Conservation (phyloP, 1,140 invertebrate genomes). For the Drosophila navojoa region DNA sequence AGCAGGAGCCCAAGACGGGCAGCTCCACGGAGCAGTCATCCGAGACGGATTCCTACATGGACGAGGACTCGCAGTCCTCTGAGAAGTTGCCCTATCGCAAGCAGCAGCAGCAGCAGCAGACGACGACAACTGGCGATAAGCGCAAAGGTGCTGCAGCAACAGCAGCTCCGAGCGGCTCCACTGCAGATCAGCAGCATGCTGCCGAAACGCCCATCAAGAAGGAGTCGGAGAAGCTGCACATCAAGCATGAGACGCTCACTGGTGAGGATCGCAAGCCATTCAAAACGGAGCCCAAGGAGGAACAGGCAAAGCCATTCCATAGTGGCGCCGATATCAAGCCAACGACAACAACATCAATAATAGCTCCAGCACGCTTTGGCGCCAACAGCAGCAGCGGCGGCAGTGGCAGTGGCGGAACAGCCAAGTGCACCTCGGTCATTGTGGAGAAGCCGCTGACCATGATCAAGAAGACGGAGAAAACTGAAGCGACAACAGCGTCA, state of each 20-base stretch:
- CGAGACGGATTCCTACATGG: constrained; percentile 76
- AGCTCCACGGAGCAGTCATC: constrained; percentile 77
- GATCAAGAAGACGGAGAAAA: constrained; percentile 41
- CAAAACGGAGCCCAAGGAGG: constrained; percentile 59
- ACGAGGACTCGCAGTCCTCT: constrained; percentile 82
- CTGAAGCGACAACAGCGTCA: neutral
- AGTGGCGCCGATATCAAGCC: constrained; percentile 46
- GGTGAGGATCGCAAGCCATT: constrained; percentile 31
- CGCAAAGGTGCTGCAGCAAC: neutral
- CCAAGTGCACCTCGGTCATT: constrained; percentile 74
- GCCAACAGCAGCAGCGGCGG: constrained; percentile 13
- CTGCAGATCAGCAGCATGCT: neutral
- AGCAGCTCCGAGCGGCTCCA: neutral
- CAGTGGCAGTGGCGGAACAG: constrained; percentile 1
- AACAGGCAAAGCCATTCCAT: constrained; percentile 50
- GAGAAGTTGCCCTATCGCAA: constrained; percentile 65
- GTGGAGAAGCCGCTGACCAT: constrained; percentile 65
- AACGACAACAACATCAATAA: constrained; percentile 19
- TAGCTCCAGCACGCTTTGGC: constrained; percentile 57
- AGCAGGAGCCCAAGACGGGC: constrained; percentile 64
- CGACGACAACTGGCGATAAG: neutral
- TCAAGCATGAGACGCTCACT: constrained; percentile 37
- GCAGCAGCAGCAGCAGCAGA: constrained; percentile 1
- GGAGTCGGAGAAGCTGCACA: constrained; percentile 30
- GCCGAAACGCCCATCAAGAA: constrained; percentile 36